Base-by-base conservation (phyloP, 23 tunicate species). In the Diplosoma virens region DNA sequence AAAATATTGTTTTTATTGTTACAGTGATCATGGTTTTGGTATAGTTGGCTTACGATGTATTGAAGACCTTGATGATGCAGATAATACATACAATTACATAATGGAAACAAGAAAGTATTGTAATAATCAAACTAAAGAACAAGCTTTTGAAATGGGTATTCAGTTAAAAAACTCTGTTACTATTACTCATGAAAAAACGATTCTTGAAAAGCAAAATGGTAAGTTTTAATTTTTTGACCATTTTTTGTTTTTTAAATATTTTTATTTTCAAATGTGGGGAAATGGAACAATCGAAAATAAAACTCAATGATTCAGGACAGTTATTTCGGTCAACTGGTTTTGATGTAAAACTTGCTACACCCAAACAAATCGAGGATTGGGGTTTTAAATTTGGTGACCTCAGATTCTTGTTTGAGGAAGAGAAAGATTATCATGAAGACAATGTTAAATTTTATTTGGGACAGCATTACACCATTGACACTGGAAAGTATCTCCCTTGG, bases 1-100 rank as follows among this genome's bases (percentile, higher is more conserved):
- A n/a, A 0, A 47, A 50, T 48, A 32, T 18, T 20, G 0, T 20
- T 24, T 32, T 71, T 17, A 28, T 17, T 45, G 28, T 58, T 66
- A n/a, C 4, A 83, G 88, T 52, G 71, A 58, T 33, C 88, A 83
- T 53, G 81, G 81, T 9, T 83, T 83, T 74, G 88, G 88, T 16
- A 66, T 74, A 30, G 29, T 52, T n/a, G 45, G 41, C 3, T 32
- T 47, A 9, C 75, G 88, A 28, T 1, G 55, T 3, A 29, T 55
- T 18, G 76, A 65, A 30, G 18, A 17, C 24, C 58, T 46, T 0
- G 67, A 63, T 48, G 58, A 50, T 36, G 7, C 23, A 0, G 54
- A 65, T 64, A 66, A 75, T 65, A 71, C 65, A n/a, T 3, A 33
- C 1, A 33, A 54, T 22, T 75, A 34, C 54, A 32, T 75, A 11